These are phyloP conservation scores for Coptodon bakossiorum DNA, from an alignment of 2,113 vertebrate genomes.

Conservation along the genomic window DNA sequence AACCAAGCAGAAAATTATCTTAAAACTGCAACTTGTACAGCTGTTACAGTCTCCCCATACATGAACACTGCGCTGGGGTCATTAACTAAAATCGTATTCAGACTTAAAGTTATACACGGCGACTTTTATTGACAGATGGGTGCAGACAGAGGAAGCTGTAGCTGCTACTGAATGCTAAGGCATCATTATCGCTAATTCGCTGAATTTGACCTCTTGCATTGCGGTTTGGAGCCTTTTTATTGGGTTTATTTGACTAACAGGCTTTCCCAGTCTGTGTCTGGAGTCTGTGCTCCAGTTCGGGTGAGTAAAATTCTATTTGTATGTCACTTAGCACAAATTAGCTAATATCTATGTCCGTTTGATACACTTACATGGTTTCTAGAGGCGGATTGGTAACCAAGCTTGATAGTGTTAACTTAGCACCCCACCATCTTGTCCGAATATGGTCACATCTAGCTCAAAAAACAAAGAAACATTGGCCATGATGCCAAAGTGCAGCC, in stretches of 20 bases:
- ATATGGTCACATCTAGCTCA: background rate
- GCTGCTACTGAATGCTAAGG: background rate
- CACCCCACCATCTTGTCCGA: background rate
- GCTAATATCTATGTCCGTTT: background rate
- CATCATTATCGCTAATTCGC: background rate
- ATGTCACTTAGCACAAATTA: background rate
- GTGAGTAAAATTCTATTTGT: background rate
- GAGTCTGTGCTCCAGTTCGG: background rate
- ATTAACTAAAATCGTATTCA: background rate
- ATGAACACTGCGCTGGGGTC: background rate
- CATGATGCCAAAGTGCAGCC: background rate
- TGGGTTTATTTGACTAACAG: background rate
- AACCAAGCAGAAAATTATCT: background rate
- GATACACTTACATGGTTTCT: background rate
- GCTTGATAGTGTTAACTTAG: background rate
- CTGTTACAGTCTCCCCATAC: background rate
- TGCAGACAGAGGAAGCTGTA: background rate
- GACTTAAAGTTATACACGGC: background rate
- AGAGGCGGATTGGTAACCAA: background rate
- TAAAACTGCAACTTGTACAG: background rate
- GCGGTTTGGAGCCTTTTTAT: background rate
- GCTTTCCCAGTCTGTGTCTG: background rate
- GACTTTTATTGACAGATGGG: background rate
- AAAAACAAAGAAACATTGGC: background rate
- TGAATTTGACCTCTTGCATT: background rate